These are phyloP conservation scores for Oryctolagus cuniculus DNA, from an alignment of 2,113 vertebrate genomes.

Conservation along the genomic window mOryCun1.1 NC_091433.1:122300501-122301000, in stretches of 20 bases:
- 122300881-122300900: neutral
- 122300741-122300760: neutral
- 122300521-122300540: neutral
- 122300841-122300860: constrained; percentile 15
- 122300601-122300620: neutral
- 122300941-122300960: neutral
- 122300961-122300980: neutral
- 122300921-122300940: neutral
- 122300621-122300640: neutral
- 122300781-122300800: neutral
- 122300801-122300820: neutral
- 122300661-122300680: neutral
- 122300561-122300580: neutral
- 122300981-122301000: neutral
- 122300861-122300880: constrained; percentile 51
- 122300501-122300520: neutral
- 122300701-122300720: neutral
- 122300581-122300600: neutral
- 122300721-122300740: neutral
- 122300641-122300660: constrained; percentile 22
- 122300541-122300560: neutral
- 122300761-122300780: neutral
- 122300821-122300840: neutral
- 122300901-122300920: constrained; percentile 54
- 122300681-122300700: neutral